phyloP scores from a whole-genome alignment of 2,888 invertebrate genomes.

The Smittia sp. region DNA sequence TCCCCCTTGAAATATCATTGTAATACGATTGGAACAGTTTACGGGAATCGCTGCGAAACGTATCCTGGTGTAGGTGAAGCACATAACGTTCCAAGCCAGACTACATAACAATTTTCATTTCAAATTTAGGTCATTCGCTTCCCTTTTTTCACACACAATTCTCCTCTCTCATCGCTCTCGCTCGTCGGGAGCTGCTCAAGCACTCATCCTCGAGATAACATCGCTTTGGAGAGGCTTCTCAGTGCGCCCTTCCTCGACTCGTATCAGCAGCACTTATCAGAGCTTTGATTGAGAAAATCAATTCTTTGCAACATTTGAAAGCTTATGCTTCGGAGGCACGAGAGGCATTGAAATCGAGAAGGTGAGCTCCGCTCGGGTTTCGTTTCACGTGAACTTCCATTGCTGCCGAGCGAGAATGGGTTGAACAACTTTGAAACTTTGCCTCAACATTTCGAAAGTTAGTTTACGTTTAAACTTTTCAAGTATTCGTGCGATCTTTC shows the following conservation, averaged over 20 bases:
- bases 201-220: too few species aligned
- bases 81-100: slow-evolving; percentile 20
- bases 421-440: slow-evolving; percentile 17
- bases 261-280: too few species aligned
- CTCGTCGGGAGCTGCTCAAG: background rate
- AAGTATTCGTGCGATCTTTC: background rate
- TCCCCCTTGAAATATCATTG: background rate
- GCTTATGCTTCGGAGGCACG: too few species aligned
- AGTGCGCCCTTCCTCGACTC: too few species aligned
- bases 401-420: too few species aligned
- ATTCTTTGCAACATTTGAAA: too few species aligned
- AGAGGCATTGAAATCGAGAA: too few species aligned
- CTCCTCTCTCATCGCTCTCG: background rate
- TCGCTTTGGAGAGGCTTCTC: too few species aligned
- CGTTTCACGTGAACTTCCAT: too few species aligned
- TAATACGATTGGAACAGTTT: background rate
- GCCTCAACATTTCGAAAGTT: background rate
- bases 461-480: background rate
- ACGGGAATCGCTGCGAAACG: background rate
- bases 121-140: slow-evolving; percentile 39
- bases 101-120: slow-evolving; percentile 34
- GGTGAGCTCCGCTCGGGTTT: too few species aligned
- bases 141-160: background rate
- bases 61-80: background rate
- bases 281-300: too few species aligned